Conservation (phyloP, 2,888 invertebrate genomes). For the Chromoteleia sp. region DNA sequence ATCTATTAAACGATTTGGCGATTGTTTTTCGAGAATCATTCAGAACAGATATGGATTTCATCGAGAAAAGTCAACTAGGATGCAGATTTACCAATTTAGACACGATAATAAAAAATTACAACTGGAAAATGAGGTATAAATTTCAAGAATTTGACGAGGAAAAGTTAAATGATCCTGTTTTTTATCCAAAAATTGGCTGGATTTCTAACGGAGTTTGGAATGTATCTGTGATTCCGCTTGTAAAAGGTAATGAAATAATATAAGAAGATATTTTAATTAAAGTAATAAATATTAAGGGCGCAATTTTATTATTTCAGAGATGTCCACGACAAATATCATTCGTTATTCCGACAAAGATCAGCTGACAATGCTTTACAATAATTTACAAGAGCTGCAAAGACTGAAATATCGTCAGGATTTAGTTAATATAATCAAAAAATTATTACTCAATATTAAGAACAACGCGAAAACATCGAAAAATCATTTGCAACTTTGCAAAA, state of each 20-base stretch:
- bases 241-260: conserved; percentile 79
- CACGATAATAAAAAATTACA: conserved; percentile 38
- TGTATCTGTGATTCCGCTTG: conserved; percentile 64
- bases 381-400: conserved; percentile 77
- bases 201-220: conserved; percentile 81
- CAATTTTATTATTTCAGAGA: conserved; percentile 73
- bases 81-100: conserved; percentile 71
- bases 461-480: conserved; percentile 71
- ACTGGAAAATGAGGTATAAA: conserved; percentile 53
- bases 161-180: neutral
- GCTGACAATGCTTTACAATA: conserved; percentile 74
- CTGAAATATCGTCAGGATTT: conserved; percentile 75
- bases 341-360: conserved; percentile 76
- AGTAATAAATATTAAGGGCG: neutral
- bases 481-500: conserved; percentile 77
- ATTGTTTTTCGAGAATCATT: conserved; percentile 67
- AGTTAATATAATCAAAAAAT: conserved; percentile 74
- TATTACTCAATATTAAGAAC: conserved; percentile 73
- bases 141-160: conserved; percentile 7
- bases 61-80: conserved; percentile 58
- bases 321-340: conserved; percentile 73
- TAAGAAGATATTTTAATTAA: no score
- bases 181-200: conserved; percentile 66
- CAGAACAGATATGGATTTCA: conserved; percentile 41
- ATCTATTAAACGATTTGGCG: conserved; percentile 55